Evolutionary conservation across 2,888 invertebrate genomes (phyloP), one percentile per base, ranked within the genome.

Genomic region (Chironomus riparius): DNA sequence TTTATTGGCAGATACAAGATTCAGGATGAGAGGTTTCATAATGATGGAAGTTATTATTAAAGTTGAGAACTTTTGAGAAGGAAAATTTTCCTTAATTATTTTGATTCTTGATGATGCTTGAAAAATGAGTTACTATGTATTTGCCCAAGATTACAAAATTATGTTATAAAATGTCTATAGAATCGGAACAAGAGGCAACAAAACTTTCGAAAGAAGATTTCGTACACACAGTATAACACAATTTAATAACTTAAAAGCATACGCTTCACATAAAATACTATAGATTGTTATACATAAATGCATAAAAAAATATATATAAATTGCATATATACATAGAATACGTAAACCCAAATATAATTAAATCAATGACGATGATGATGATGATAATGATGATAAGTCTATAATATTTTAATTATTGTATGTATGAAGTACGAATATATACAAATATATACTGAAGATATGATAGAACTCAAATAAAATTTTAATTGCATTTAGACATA

Each of bases 401-500:
- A 50, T 50, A 50, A 50, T 56, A 56, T 56, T 18, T 56, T 18
- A 56, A 56, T 56, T 56, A 56, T 38, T 38, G 38, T 38, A 38
- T 38, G 10, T 38, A 38, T 38, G 10, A 10, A 38, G 38, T 38
- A 38, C 38, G 38, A 38, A 38, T 38, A 38, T 38, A 38, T 38
- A 56, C 56, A 56, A 56, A 15, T 38, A 38, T 38, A 38, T 18
- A 56, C 56, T 15, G 56, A 56, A 15, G 56, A 56, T 56, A 56
- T 56, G 56, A 38, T 56, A 56, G 56, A 72, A 72, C 24, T 61
- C 24, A 68, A 73, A 68, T 74, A 68, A 73, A 47, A 68, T 24
- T 65, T 71, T 74, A 74, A 74, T 68, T 74, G 74, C 73, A 73
- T 73, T 47, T 62, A 73, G 56, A 72, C 4, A 72, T 22, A 56